These are phyloP conservation scores for Tachyglossus aculeatus DNA, from an alignment of 2,797 vertebrate species.

Conservation along the genomic window DNA sequence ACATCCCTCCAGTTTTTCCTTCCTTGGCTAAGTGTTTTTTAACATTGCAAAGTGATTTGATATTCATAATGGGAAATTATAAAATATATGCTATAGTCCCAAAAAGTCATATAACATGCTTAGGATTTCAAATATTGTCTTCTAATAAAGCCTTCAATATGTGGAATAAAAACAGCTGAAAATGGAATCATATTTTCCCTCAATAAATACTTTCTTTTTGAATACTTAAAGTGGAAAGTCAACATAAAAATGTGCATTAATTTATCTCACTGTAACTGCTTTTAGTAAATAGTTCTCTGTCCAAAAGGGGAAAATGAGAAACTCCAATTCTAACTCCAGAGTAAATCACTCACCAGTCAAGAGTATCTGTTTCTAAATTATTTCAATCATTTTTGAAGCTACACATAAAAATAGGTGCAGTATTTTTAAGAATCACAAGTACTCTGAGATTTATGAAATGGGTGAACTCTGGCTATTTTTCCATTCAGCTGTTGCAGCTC, in stretches of 20 bases:
- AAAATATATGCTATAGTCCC: conserved; percentile 19
- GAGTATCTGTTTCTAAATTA: conserved; percentile 58
- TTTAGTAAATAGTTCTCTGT: conserved; percentile 56
- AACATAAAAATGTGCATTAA: conserved; percentile 49
- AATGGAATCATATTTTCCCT: conserved; percentile 50
- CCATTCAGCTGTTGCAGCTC: conserved; percentile 49
- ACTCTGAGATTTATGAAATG: conserved; percentile 65
- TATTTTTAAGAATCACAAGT: conserved; percentile 54
- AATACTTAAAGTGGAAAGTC: conserved; percentile 52
- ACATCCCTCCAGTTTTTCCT: not conserved
- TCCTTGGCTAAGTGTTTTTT: not conserved
- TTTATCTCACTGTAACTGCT: conserved; percentile 36
- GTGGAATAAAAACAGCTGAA: conserved; percentile 31
- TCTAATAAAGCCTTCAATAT: conserved; percentile 24
- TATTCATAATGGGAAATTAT: conserved; percentile 1
- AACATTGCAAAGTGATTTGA: not conserved
- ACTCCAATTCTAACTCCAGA: conserved; percentile 56
- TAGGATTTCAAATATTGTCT: conserved; percentile 37
- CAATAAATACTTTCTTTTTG: conserved; percentile 42
- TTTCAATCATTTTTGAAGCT: conserved; percentile 52
- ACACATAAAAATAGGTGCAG: conserved; percentile 59
- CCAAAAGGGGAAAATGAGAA: conserved; percentile 48
- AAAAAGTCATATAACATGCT: conserved; percentile 11
- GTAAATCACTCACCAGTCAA: conserved; percentile 58
- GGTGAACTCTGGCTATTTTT: conserved; percentile 49